phyloP scores from a whole-genome alignment of 1,140 invertebrate genomes.

The Aphelenchoides fujianensis region DNA sequence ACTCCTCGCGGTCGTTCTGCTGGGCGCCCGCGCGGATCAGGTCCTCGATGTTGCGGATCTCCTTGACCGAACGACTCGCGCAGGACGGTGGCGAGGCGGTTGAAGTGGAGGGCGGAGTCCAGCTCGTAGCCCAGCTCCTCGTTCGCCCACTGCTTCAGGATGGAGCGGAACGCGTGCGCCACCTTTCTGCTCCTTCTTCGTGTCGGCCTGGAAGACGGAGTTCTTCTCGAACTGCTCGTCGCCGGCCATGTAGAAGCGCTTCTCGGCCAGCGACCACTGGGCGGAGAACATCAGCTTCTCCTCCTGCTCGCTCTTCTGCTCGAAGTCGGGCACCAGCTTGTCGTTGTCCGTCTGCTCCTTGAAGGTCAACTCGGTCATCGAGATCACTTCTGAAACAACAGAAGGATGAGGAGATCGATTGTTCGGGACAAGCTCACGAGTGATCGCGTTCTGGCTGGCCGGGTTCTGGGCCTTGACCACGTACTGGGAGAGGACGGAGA shows the following conservation, averaged over 20 bases:
- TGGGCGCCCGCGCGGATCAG: background rate
- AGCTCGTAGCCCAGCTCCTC: conserved; percentile 36
- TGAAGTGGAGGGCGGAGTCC: conserved; percentile 21
- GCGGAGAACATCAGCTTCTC: conserved; percentile 24
- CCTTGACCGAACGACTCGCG: conserved; percentile 31
- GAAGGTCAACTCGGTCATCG: conserved; percentile 25
- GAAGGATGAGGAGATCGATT: no score
- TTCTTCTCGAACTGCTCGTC: conserved; percentile 16
- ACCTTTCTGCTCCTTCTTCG: background rate
- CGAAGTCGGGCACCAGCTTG: background rate
- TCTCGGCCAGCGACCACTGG: conserved; percentile 18
- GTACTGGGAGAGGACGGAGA: conserved; percentile 28
- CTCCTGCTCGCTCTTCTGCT: background rate
- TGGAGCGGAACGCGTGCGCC: conserved; percentile 11
- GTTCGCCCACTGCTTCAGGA: conserved; percentile 15
- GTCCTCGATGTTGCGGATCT: background rate
- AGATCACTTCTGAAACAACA: conserved; percentile 23
- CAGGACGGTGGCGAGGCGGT: conserved; percentile 35
- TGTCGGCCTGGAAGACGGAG: background rate
- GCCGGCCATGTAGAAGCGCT: conserved; percentile 21
- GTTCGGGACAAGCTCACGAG: no score
- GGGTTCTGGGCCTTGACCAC: conserved; percentile 26
- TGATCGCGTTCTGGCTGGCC: background rate
- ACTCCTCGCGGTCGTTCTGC: background rate
- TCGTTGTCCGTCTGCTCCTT: conserved; percentile 1